Evolutionary conservation across 2,888 invertebrate genomes (phyloP).

Genomic region (Ennomos quercinarius): DNA sequence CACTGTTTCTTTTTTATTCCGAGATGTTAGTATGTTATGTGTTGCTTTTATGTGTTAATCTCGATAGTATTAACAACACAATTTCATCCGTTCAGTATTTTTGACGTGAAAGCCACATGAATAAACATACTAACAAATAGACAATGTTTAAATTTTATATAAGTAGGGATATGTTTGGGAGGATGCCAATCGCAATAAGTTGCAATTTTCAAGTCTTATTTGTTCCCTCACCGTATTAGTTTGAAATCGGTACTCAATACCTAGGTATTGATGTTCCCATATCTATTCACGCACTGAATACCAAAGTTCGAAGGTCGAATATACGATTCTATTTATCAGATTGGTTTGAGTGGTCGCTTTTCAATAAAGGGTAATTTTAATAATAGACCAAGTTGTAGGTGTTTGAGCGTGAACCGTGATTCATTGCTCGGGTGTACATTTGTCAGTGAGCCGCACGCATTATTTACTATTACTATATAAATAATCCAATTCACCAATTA

Average conservation of each 20-base stretch:
- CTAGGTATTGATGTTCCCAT: constrained; percentile 7
- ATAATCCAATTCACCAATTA: too few relatives aligned
- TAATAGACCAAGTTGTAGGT: constrained; percentile 11
- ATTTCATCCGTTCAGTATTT: too few relatives aligned
- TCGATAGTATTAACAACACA: too few relatives aligned
- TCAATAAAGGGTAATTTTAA: constrained; percentile 17
- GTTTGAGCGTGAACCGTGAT: constrained; percentile 8
- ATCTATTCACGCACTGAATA: constrained; percentile 18
- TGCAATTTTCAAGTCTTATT: not conserved
- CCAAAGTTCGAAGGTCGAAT: constrained; percentile 20
- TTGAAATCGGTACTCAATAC: constrained; percentile 6
- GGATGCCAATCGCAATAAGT: not conserved
- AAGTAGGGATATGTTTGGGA: not conserved
- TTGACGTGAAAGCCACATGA: too few relatives aligned
- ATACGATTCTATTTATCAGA: constrained; percentile 20
- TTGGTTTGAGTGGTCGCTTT: constrained; percentile 16
- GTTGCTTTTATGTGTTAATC: too few relatives aligned
- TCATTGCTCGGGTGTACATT: not conserved
- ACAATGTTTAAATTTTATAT: too few relatives aligned
- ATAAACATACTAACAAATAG: too few relatives aligned
- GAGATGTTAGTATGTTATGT: too few relatives aligned
- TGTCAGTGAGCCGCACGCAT: too few relatives aligned
- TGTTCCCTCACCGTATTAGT: not conserved
- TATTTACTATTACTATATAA: too few relatives aligned
- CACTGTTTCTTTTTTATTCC: too few relatives aligned